Evolutionary conservation across 2,113 vertebrate genomes (phyloP).

Genomic region (Ctenodactylus gundi): DNA sequence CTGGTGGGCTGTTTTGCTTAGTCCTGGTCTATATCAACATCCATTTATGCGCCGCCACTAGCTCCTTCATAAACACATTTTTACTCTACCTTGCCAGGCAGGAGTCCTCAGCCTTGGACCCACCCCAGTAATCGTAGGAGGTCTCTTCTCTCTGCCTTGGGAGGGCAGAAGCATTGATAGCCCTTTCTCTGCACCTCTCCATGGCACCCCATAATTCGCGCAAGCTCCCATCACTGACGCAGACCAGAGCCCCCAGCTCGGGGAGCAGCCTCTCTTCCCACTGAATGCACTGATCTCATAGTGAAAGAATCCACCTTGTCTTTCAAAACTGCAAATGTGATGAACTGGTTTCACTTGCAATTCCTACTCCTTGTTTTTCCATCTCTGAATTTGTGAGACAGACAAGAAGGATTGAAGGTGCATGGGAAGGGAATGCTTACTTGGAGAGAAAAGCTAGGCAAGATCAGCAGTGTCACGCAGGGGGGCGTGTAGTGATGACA

Average conservation of each 20-base stretch:
- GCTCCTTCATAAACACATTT: constrained; percentile 79
- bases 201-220: not conserved
- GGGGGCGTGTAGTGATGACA: not conserved
- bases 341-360: not conserved
- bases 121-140: constrained; percentile 54
- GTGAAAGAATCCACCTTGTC: constrained; percentile 58
- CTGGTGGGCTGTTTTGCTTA: constrained; percentile 72
- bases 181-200: not conserved
- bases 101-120: constrained; percentile 61
- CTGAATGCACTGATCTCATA: not conserved
- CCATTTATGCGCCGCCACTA: constrained; percentile 59
- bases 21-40: constrained; percentile 80
- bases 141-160: constrained; percentile 36
- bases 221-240: not conserved
- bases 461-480: not conserved
- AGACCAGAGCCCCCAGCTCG: not conserved
- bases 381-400: not conserved
- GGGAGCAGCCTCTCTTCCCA: not conserved
- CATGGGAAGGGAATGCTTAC: not conserved
- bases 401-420: not conserved
- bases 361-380: not conserved
- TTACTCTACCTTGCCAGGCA: constrained; percentile 73
- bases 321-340: constrained; percentile 30
- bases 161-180: not conserved
- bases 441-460: not conserved